Evolutionary conservation across 2,888 invertebrate species (phyloP).

Genomic region (Lamellibrachia satsuma): DNA sequence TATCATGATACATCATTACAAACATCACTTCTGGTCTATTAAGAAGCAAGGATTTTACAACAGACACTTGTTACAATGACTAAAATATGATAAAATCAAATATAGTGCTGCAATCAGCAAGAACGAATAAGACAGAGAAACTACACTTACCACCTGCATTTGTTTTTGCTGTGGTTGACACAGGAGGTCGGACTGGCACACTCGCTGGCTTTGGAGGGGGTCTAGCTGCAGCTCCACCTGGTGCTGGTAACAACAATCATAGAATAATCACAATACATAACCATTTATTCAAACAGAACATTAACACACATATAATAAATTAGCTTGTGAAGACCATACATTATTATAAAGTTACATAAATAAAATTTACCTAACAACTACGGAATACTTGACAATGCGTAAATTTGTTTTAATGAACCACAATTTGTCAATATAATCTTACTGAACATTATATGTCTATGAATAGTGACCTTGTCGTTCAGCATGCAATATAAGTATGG

Average conservation of each 20-base stretch:
- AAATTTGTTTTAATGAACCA: too few species aligned
- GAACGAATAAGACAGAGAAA: neutral
- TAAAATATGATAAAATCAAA: neutral
- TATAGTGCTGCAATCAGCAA: neutral
- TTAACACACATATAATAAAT: neutral
- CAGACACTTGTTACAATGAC: too few species aligned
- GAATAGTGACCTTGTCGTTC: too few species aligned
- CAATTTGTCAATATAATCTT: too few species aligned
- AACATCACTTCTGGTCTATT: too few species aligned
- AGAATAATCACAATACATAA: neutral
- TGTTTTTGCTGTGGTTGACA: neutral
- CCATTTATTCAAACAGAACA: neutral
- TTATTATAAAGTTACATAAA: too few species aligned
- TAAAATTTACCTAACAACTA: too few species aligned
- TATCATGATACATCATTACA: too few species aligned
- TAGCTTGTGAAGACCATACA: neutral
- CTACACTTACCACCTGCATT: neutral
- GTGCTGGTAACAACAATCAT: neutral
- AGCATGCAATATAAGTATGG: too few species aligned
- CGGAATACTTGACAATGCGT: too few species aligned
- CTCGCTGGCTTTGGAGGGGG: neutral
- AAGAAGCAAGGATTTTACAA: too few species aligned
- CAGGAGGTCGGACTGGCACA: neutral
- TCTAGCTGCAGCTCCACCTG: slow-evolving; percentile 3
- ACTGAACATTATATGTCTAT: too few species aligned